Base-by-base conservation (phyloP, 2,888 invertebrate species). In the Drosophila birchii region DNA sequence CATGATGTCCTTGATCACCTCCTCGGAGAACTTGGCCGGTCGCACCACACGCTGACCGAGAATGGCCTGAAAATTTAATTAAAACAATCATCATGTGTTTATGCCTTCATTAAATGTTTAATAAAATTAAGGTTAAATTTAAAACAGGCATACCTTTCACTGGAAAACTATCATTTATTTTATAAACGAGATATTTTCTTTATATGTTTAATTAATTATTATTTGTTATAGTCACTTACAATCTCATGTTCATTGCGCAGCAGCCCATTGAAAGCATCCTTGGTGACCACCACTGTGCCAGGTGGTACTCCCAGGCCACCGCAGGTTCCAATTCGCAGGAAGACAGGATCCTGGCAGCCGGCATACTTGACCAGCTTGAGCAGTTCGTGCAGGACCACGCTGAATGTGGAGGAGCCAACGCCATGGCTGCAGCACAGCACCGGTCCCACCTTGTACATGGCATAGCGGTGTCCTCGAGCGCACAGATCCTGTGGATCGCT, bases 311-410 rank as follows among this genome's bases (percentile, higher is more conserved):
- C 98, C 71, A 99, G 94, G 14, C 98, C 98, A 0, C 99, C 99
- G 86, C 98, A 97, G 0, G 99, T 99, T 32, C 96, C 96, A 79
- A 99, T 96, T 78, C 99, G 94, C 93, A 99, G 96, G 94, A 99
- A 98, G 59, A 97, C 94, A 0, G 98, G 98, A 92, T 97, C 97
- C 59, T 94, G 94, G 66, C 95, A 96, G 89, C 95, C 95, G n/a
- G 99, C 98, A 90, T 97, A 96, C 90, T 95, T 95, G 94, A 99
- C 96, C 81, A 99, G 93, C 93, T 99, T 99, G 87, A 99, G 96
- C 60, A 98, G 94, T 93, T 99, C 99, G 91, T 99, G 98, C n/a
- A 99, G 94, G 58, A 99, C 94, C 75, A 99, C 98, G n/a, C 97
- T 97, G 76, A 98, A 95, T 0, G 99, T 98, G 0, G 99, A 97